These are phyloP conservation scores for Drosophila subpulchrella DNA, from an alignment of 1,140 invertebrate species.

Conservation along the genomic window DNA sequence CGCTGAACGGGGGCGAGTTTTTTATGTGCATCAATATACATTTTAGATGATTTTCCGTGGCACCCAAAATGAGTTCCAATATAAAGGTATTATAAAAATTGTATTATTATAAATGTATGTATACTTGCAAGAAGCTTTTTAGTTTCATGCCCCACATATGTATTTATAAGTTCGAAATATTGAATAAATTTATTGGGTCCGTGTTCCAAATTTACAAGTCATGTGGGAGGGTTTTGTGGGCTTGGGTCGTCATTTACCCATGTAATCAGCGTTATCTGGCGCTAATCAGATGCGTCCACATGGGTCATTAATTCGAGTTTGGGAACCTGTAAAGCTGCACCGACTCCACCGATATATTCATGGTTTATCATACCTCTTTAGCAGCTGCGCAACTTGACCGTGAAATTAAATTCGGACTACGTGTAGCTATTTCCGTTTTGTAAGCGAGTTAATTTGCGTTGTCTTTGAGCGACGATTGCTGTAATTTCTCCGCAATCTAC, in stretches of 20 bases:
- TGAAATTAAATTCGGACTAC: slow-evolving; percentile 73
- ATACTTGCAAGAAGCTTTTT: background rate
- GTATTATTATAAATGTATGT: background rate
- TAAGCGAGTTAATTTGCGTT: slow-evolving; percentile 69
- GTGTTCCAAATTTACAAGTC: slow-evolving; percentile 41
- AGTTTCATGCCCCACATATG: slow-evolving; percentile 23
- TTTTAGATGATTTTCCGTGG: no score
- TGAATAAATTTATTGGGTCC: slow-evolving; percentile 23
- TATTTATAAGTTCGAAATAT: slow-evolving; percentile 69
- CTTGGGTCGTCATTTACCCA: slow-evolving; percentile 52
- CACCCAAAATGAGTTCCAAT: no score
- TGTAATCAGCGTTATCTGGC: slow-evolving; percentile 62
- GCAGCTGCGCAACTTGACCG: slow-evolving; percentile 57
- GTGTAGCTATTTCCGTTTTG: slow-evolving; percentile 78
- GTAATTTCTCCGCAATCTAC: slow-evolving; percentile 60
- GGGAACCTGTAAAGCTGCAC: slow-evolving; percentile 8
- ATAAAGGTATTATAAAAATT: no score
- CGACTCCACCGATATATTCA: background rate
- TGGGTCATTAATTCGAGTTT: slow-evolving; percentile 5
- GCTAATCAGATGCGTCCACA: slow-evolving; percentile 66
- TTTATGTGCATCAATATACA: no score
- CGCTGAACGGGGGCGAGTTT: no score
- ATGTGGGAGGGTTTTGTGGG: slow-evolving; percentile 28
- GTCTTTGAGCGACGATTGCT: slow-evolving; percentile 43
- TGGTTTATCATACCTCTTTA: slow-evolving; percentile 22